Conservation (phyloP, 2,888 invertebrate species). For the Drosophila rellima region DNA sequence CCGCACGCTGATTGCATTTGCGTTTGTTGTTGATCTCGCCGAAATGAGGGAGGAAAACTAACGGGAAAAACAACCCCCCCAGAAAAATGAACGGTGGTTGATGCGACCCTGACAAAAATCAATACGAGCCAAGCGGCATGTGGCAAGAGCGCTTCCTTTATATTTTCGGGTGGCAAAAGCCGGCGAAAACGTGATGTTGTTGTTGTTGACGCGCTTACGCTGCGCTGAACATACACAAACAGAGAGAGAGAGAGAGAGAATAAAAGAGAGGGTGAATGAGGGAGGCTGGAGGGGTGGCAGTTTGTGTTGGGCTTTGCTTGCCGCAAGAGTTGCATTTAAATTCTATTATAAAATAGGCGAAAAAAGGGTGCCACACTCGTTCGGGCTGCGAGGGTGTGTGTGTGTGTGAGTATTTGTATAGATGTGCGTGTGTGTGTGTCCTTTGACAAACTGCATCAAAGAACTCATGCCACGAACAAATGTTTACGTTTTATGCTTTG, state of each 20-base stretch:
- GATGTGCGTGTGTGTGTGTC: slow-evolving; percentile 14
- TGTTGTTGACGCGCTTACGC: slow-evolving; percentile 39
- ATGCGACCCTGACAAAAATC: slow-evolving; percentile 67
- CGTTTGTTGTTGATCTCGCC: slow-evolving; percentile 38
- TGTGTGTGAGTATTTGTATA: neutral
- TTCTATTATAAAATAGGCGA: slow-evolving; percentile 70
- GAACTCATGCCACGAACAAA: slow-evolving; percentile 54
- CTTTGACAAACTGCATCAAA: slow-evolving; percentile 70
- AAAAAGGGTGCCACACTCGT: slow-evolving; percentile 26
- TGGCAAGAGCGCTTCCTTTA: slow-evolving; percentile 28
- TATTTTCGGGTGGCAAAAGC: slow-evolving; percentile 34
- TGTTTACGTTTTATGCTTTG: slow-evolving; percentile 49
- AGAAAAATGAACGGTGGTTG: slow-evolving; percentile 48
- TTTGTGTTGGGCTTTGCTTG: slow-evolving; percentile 41
- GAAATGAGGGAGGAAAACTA: slow-evolving; percentile 58
- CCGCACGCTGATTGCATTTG: slow-evolving; percentile 71
- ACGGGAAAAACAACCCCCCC: slow-evolving; percentile 67
- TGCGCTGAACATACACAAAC: slow-evolving; percentile 50
- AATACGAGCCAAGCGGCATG: slow-evolving; percentile 51
- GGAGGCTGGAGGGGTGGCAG: slow-evolving; percentile 12
- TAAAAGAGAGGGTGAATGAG: neutral
- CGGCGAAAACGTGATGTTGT: slow-evolving; percentile 43
- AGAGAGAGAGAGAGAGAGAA: slow-evolving; percentile 4
- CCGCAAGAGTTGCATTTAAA: slow-evolving; percentile 76
- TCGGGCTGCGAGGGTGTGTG: neutral